These are phyloP conservation scores for Synanthedon tipuliformis DNA, from an alignment of 2,888 invertebrate genomes.

Conservation along the genomic window DNA sequence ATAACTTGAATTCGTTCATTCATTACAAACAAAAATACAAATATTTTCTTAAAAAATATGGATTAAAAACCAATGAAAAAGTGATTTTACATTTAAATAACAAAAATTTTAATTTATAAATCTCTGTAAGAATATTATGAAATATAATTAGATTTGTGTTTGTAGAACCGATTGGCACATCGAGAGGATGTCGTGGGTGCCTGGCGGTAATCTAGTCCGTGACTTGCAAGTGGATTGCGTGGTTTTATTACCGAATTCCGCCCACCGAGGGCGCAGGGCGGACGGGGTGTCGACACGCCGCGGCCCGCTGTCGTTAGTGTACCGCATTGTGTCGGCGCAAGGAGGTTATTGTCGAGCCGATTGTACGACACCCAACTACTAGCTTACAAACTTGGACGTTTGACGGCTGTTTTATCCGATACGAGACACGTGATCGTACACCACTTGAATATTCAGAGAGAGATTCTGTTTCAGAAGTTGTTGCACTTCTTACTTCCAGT, in stretches of 20 bases:
- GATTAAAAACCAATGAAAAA: too few relatives aligned
- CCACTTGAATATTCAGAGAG: conserved; percentile 1
- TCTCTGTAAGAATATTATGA: too few relatives aligned
- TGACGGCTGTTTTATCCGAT: conserved; percentile 9
- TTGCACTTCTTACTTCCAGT: background rate
- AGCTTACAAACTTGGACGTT: conserved; percentile 7
- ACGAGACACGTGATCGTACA: conserved; percentile 8
- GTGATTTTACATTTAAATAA: too few relatives aligned
- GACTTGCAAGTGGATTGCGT: conserved; percentile 63
- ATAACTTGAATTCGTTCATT: too few relatives aligned
- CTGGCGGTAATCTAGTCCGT: conserved; percentile 61
- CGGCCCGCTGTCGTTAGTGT: conserved; percentile 27
- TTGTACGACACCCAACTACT: conserved; percentile 7
- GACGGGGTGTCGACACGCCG: conserved; percentile 10
- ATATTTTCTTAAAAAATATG: too few relatives aligned
- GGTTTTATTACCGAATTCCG: conserved; percentile 46
- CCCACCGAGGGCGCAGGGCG: conserved; percentile 14
- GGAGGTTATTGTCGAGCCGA: conserved; percentile 25
- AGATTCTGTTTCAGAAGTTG: background rate
- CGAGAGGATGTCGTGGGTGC: conserved; percentile 40
- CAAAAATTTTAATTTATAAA: too few relatives aligned
- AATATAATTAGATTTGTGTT: background rate
- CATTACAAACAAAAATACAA: too few relatives aligned
- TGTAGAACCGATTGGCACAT: conserved; percentile 24
- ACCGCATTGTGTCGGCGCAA: conserved; percentile 28